These are phyloP conservation scores for Arizona elegans DNA, from an alignment of 2,113 vertebrate species.

Conservation along the genomic window DNA sequence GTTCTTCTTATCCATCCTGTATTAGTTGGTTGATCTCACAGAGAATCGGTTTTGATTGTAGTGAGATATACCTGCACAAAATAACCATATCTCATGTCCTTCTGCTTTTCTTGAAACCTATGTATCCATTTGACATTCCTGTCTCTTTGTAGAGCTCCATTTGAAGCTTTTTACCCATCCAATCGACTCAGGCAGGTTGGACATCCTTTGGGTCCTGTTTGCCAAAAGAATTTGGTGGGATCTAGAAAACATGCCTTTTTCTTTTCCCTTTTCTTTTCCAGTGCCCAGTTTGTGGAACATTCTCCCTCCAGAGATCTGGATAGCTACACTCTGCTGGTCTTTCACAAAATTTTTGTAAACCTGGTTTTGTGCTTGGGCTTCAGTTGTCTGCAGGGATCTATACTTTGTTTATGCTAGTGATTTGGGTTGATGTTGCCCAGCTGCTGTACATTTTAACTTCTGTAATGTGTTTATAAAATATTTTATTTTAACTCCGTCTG, in stretches of 20 bases:
- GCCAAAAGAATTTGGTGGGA: background rate
- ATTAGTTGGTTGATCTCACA: background rate
- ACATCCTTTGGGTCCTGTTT: background rate
- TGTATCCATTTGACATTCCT: background rate
- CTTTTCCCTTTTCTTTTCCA: background rate
- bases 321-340: background rate
- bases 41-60: background rate
- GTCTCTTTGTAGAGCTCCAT: background rate
- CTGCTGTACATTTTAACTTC: background rate
- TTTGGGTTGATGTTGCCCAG: background rate
- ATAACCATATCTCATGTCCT: background rate
- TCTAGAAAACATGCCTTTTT: background rate
- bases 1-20: background rate
- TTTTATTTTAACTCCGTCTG: background rate
- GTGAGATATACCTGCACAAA: background rate
- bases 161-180: background rate
- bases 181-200: background rate
- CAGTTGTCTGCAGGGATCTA: background rate
- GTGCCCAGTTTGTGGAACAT: background rate
- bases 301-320: background rate
- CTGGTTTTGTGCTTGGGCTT: background rate
- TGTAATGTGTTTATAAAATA: background rate
- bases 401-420: background rate
- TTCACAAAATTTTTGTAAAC: background rate
- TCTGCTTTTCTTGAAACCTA: background rate